Base-by-base conservation (phyloP, 2,888 invertebrate genomes). In the Drosophila anceps region DNA sequence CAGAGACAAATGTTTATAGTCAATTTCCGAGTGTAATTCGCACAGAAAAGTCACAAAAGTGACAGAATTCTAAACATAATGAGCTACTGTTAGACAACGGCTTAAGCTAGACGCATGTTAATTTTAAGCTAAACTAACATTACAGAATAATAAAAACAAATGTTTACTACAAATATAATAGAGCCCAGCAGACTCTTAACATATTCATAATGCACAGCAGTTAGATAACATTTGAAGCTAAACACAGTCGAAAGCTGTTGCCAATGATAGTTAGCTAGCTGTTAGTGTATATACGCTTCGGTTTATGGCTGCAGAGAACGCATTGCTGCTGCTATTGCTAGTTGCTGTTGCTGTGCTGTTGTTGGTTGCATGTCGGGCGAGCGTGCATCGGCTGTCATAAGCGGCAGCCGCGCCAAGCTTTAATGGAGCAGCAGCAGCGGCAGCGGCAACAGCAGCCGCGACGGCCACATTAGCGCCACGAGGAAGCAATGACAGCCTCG, bases 331-430 rank as follows among this genome's bases (percentile, higher is more conserved):
- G 46, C 44, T 27, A 8, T 15, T 44, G 44, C 44, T 27, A 10
- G 31, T 18, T 69, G 64, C 35, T 58, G 50, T 37, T 59, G 68
- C 55, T 76, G 27, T 59, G 68, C 55, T 76, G 27, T 18, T 48
- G 29, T 12, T 31, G 78, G 72, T 88, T 82, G 89, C 88, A 86
- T 83, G 88, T 86, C 84, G 87, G 80, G 58, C 73, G 72, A 74
- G 73, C 73, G 78, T 85, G 89, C 90, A 84, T 72, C 79, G 78
- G 78, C 77, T 81, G 85, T 84, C 84, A 84, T 87, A 84, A 73
- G 82, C 82, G 69, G 82, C 85, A 83, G 89, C 81, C 79, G 65
- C 60, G 72, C 75, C 81, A 58, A 46, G 88, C 82, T 82, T 89
- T 83, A 90, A 84, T 90, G 88, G 83, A 88, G 81, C 80, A 61